These are phyloP conservation scores for Nipponia nippon DNA, from an alignment of 2,113 vertebrate genomes.

Conservation along the genomic window DNA sequence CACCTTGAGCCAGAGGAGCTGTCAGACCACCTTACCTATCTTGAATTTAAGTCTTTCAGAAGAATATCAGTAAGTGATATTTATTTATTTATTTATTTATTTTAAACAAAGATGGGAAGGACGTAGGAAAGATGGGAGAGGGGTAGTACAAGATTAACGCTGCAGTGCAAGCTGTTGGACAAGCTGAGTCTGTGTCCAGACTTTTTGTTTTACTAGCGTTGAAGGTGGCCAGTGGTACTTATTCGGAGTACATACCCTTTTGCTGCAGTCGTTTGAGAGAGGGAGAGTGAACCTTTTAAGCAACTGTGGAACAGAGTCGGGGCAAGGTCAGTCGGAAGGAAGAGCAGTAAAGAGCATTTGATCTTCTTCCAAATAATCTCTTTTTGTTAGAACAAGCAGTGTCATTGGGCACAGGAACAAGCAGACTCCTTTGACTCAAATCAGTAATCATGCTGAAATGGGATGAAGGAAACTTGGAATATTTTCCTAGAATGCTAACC, in stretches of 20 bases:
- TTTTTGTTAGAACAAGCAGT: not conserved
- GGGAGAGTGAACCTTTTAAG: not conserved
- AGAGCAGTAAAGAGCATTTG: not conserved
- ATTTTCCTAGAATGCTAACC: not conserved
- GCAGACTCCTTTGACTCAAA: not conserved
- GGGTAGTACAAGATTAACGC: not conserved
- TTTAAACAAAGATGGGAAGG: not conserved
- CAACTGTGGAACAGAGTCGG: not conserved
- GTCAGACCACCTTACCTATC: slow-evolving; percentile 91
- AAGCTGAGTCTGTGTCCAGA: not conserved
- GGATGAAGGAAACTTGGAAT: not conserved
- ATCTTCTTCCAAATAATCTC: not conserved
- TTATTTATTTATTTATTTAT: not conserved
- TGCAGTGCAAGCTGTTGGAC: not conserved
- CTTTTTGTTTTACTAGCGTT: not conserved
- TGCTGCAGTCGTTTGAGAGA: not conserved
- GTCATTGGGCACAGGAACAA: not conserved
- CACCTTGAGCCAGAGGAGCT: slow-evolving; percentile 92
- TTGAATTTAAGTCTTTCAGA: slow-evolving; percentile 95
- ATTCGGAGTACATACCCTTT: not conserved
- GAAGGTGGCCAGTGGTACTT: not conserved
- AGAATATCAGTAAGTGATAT: slow-evolving; percentile 86
- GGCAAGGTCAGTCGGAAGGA: not conserved
- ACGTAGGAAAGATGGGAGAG: not conserved
- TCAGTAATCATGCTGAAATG: not conserved